These are phyloP conservation scores for Equus przewalskii DNA, from an alignment of 2,113 vertebrate genomes.

Conservation along the genomic window DNA sequence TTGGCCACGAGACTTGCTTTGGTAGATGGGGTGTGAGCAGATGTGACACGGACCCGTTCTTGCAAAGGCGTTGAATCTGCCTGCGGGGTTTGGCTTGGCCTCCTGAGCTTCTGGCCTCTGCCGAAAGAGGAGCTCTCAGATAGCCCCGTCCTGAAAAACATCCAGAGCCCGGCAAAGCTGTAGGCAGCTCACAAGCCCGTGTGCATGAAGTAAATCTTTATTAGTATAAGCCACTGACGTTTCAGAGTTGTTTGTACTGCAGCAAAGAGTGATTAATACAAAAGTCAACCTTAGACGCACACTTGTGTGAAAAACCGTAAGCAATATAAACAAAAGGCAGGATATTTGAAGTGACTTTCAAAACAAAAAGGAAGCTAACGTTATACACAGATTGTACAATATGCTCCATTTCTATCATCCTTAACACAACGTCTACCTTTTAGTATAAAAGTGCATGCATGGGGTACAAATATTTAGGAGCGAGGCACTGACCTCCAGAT, in stretches of 20 bases:
- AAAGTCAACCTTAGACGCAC: background rate
- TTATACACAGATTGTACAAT: background rate
- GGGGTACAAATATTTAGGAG: background rate
- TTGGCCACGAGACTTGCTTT: background rate
- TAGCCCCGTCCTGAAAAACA: background rate
- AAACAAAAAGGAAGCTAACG: background rate
- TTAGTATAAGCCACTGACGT: background rate
- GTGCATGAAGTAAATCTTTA: background rate
- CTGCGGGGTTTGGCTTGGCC: background rate
- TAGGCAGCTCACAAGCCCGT: background rate
- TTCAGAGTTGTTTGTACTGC: background rate
- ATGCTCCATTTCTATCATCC: background rate
- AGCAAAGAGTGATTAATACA: background rate
- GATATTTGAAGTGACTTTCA: background rate
- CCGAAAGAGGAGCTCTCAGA: background rate
- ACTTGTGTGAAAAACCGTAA: background rate
- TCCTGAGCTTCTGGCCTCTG: background rate
- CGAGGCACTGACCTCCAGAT: background rate
- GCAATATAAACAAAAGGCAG: background rate
- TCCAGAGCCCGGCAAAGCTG: background rate
- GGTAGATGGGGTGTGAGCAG: background rate
- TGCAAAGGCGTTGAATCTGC: background rate
- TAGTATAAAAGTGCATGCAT: background rate
- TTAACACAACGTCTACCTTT: background rate
- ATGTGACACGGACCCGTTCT: background rate